phyloP scores from a whole-genome alignment of 2,888 invertebrate genomes.

The Oscheius myriophilus region DNA sequence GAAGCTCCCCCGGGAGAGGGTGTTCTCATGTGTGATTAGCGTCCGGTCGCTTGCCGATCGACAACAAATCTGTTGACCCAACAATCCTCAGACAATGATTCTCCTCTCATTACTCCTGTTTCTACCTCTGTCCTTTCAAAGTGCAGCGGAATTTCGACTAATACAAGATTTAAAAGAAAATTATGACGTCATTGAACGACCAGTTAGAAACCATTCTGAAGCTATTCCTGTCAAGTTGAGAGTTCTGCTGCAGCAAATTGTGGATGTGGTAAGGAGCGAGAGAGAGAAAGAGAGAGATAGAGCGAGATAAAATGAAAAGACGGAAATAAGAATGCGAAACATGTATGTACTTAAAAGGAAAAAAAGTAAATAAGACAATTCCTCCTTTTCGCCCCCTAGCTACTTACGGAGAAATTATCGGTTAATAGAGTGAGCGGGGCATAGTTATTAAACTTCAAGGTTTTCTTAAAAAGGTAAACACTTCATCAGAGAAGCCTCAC shows the following conservation, averaged over 20 bases:
- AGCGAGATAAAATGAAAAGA: too few species aligned
- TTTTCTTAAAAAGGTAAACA: too few species aligned
- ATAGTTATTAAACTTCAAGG: too few species aligned
- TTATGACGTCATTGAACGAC: slow-evolving; percentile 62
- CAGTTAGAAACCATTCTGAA: slow-evolving; percentile 57
- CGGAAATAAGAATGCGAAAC: too few species aligned
- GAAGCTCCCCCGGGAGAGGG: not conserved
- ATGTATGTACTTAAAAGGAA: too few species aligned
- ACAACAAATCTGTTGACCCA: slow-evolving; percentile 27
- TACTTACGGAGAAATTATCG: too few species aligned
- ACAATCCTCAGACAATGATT: too few species aligned
- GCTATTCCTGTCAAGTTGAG: slow-evolving; percentile 54
- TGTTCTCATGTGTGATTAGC: slow-evolving; percentile 2
- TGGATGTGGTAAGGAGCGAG: slow-evolving; percentile 47
- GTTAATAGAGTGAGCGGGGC: too few species aligned
- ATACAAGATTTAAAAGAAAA: slow-evolving; percentile 30
- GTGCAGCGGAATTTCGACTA: slow-evolving; percentile 23
- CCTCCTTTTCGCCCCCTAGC: too few species aligned
- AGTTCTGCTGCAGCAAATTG: slow-evolving; percentile 63
- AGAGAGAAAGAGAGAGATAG: too few species aligned
- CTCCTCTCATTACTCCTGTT: not conserved
- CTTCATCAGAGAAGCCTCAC: too few species aligned
- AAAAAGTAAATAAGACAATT: too few species aligned
- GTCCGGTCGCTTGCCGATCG: slow-evolving; percentile 22
- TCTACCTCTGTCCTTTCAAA: slow-evolving; percentile 8